Base-by-base conservation (phyloP, 2,888 invertebrate genomes). In the Silvanus unidentatus region DNA sequence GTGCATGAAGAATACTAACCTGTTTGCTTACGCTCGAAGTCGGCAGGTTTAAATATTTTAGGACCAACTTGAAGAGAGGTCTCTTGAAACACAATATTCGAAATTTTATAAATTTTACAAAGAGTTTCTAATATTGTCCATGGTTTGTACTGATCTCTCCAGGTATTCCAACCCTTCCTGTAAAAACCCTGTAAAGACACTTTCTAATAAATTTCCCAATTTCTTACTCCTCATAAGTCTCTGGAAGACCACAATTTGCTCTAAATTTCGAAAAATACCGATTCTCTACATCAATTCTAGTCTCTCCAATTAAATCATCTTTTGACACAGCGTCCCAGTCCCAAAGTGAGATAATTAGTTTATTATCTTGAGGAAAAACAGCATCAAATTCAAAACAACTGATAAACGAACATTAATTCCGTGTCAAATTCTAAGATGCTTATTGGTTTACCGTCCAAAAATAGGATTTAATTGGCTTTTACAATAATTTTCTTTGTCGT, bases 291-390 rank as follows among this genome's bases (percentile, higher is more conserved):
- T 95, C 94, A 49, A 95, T 84, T 48, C 73, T 75, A 0, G 93
- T 94, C 58, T 81, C 83, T 0, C 94, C 95, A 57, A 95, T 89
- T 6, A 92, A 68, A 62, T 90, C 88, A 63, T 93, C 88, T 2
- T 75, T 67, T 1, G 79, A 76, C 1, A 78, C 68, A 2, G 77
- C 62, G 60, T 91, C 88, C 68, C 81, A 82, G 66, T 93, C 90
- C 68, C 81, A 86, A 1, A 94, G 74, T 28, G 85, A 80, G 1
- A 94, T 73, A 27, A 77, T 80, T 42, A 95, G 66, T 42, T 80
- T 72, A 48, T 88, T 84, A 56, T 93, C 90, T 54, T 81, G 81
- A 0, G 87, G 90, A 55, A 89, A 80, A 0, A 73, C 75, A 1
- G 83, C 84, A 42, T 82, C 78, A 40, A 89, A 75, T 70, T 91